These are phyloP conservation scores for Diplodus puntazzo DNA, from an alignment of 2,797 vertebrate genomes.

Conservation along the genomic window DNA sequence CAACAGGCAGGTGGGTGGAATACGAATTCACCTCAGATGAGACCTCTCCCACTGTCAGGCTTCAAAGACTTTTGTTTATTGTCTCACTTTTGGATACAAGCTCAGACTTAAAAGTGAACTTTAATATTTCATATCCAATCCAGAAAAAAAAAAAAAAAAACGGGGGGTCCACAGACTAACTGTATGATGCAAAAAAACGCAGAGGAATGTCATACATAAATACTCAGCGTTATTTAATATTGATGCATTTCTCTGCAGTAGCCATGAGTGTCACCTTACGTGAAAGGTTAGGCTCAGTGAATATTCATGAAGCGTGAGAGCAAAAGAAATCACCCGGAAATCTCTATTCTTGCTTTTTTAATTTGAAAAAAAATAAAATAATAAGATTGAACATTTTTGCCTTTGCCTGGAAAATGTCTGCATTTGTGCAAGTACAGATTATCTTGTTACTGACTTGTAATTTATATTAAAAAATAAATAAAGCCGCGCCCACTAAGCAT, in stretches of 20 bases:
- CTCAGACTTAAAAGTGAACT: constrained; percentile 59
- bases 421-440: neutral
- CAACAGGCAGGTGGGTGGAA: constrained; percentile 74
- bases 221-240: constrained; percentile 15
- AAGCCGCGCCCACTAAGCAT: neutral
- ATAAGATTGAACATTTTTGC: neutral
- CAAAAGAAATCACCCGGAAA: neutral
- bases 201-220: constrained; percentile 33
- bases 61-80: constrained; percentile 66
- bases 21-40: constrained; percentile 63
- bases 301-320: neutral
- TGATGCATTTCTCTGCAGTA: constrained; percentile 30
- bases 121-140: constrained; percentile 60
- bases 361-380: no score
- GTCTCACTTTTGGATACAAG: constrained; percentile 51
- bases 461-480: no score
- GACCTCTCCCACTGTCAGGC: constrained; percentile 50
- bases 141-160: neutral
- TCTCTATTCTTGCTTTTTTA: neutral
- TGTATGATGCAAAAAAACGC: constrained; percentile 27
- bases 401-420: neutral
- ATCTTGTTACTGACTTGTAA: neutral
- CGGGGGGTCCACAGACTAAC: constrained; percentile 2
- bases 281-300: neutral
- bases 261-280: constrained; percentile 6